A percentile compares a stretch with the other conserved stretches of the same genome.
phyloP scores from a whole-genome alignment of 92 coral and sea anemone genomes.

The Galaxea fascicularis region DNA sequence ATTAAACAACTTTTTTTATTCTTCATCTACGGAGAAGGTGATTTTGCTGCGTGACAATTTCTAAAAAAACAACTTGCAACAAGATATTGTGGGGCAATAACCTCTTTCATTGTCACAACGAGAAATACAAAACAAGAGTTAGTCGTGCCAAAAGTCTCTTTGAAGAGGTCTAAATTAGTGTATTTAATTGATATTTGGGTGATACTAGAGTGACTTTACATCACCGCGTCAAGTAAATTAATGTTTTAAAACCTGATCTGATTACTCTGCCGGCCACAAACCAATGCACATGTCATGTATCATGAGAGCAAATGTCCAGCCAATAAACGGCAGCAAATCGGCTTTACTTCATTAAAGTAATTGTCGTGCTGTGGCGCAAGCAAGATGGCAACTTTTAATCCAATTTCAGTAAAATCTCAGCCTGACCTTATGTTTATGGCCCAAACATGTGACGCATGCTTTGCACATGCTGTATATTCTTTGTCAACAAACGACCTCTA shows the following conservation, averaged over 20 bases:
- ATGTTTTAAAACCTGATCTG: slow-evolving; percentile 24
- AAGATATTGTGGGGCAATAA: neutral
- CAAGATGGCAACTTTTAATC: slow-evolving; percentile 17
- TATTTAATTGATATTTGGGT: slow-evolving; percentile 25
- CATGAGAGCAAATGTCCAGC: slow-evolving; percentile 25
- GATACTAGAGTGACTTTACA: slow-evolving; percentile 15
- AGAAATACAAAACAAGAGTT: slow-evolving; percentile 21
- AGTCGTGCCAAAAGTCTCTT: neutral
- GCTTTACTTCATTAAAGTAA: slow-evolving; percentile 35
- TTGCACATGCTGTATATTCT: neutral
- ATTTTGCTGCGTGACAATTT: too few relatives aligned
- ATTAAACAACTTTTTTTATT: too few relatives aligned
- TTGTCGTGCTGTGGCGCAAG: neutral
- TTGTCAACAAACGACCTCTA: neutral
- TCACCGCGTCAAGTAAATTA: slow-evolving; percentile 45
- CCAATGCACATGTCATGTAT: slow-evolving; percentile 43
- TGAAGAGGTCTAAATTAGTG: slow-evolving; percentile 1
- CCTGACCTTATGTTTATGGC: neutral
- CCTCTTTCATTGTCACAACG: neutral
- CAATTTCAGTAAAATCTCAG: slow-evolving; percentile 14
- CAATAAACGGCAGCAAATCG: slow-evolving; percentile 25
- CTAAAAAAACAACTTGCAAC: too few relatives aligned
- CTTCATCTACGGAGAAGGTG: too few relatives aligned
- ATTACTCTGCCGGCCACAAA: slow-evolving; percentile 45
- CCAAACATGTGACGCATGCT: slow-evolving; percentile 2